Evolutionary conservation across 2,888 invertebrate genomes (phyloP), one percentile per base, ranked within the genome.

Genomic region (Lasioglossum marginatum): DNA sequence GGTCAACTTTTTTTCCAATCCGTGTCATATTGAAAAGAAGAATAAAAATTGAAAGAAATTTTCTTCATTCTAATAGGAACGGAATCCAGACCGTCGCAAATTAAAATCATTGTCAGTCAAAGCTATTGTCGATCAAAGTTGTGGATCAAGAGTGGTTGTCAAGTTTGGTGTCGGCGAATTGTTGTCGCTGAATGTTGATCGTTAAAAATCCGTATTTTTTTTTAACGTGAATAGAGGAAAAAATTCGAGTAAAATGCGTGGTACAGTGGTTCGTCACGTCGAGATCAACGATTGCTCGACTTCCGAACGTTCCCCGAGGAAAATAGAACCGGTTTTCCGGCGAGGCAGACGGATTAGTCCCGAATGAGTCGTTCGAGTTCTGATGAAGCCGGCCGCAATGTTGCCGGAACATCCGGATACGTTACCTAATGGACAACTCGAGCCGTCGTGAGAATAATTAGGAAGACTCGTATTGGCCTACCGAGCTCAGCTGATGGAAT

Each of bases 381-480:
- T 82, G 81, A 81, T 81, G 81, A 82, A 82, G 81, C 74, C 75
- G 70, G 16, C 57, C 6, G 76, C 83, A 76, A 82, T 82, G 48
- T 34, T 75, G 68, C 52, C 37, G 48, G 81, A 82, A 82, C 81
- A 82, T 81, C 81, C 81, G 74, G 27, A 57, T 74, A 82, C 82
- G 82, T 74, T 81, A 81, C 82, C 82, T 40, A 40, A 81, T 48
- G 23, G n/a, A 70, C 74, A 57, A 23, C 37, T 68, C 37, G 68
- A 37, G 34, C 34, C 37, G 37, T 68, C 68, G 68, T 37, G 37
- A 68, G 68, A 37, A 68, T 68, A 68, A 68, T 68, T 68, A 68
- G 68, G 23, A 68, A 68, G 19, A 40, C 68, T 68, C 37, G 68
- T 68, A 31, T 31, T 66, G 66, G 37, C 68, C 68, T 68, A 66